Evolutionary conservation across 35 echinoderm and acorn worm species (phyloP).

Genomic region (Anneissia japonica): DNA sequence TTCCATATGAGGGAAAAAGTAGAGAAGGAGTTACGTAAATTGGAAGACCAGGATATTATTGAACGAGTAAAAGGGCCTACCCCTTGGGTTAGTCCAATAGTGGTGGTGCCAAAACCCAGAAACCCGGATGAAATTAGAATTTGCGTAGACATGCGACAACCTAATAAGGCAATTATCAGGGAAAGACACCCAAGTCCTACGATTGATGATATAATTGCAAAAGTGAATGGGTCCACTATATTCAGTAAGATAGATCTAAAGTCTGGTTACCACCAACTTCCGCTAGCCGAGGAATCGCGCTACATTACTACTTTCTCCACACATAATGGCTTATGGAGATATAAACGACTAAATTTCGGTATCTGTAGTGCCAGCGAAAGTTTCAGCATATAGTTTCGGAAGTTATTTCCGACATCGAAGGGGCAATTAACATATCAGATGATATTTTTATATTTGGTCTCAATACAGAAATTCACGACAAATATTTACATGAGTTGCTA

Average conservation of each 20-base stretch:
- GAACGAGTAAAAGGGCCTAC: slow-evolving; percentile 13
- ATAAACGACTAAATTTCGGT: slow-evolving; percentile 55
- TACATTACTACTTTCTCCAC: slow-evolving; percentile 28
- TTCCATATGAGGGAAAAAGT: slow-evolving; percentile 60
- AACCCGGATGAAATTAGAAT: slow-evolving; percentile 3
- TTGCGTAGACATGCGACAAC: slow-evolving; percentile 38
- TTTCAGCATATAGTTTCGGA: slow-evolving; percentile 42
- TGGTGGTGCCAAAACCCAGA: not conserved
- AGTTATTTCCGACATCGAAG: not conserved
- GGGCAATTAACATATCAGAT: slow-evolving; percentile 24
- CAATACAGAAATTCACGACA: slow-evolving; percentile 4
- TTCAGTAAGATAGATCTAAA: slow-evolving; percentile 44
- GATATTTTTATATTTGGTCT: slow-evolving; percentile 44
- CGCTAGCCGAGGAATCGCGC: not conserved
- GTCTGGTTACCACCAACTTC: slow-evolving; percentile 15
- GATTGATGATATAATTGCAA: slow-evolving; percentile 49
- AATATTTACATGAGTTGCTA: no score
- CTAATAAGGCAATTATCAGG: slow-evolving; percentile 48
- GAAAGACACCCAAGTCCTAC: slow-evolving; percentile 63
- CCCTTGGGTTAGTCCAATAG: slow-evolving; percentile 25
- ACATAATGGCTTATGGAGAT: slow-evolving; percentile 28
- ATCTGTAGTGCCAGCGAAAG: slow-evolving; percentile 24
- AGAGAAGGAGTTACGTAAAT: slow-evolving; percentile 11
- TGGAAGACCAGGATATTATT: slow-evolving; percentile 11
- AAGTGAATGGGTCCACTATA: slow-evolving; percentile 28